Evolutionary conservation across 2,888 invertebrate genomes (phyloP), one percentile per base, ranked within the genome.

Genomic region (Girardia tigrina): DNA sequence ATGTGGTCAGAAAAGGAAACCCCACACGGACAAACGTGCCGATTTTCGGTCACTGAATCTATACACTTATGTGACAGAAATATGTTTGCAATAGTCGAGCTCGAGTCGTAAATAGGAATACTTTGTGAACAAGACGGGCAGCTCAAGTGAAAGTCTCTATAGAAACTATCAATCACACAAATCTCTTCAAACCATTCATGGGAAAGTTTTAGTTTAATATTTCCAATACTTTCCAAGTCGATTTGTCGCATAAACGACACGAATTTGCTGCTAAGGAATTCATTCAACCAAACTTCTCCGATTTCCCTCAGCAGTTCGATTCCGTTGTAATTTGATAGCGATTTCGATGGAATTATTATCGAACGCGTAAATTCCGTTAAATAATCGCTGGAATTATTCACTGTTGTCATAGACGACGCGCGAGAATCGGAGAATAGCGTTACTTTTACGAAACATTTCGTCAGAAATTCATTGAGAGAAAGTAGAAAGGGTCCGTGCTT

Each of bases 171-270:
- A 16, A 56, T 56, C 6, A 56, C 4, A 6, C n/a, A 4, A 4
- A 56, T n/a, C n/a, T 56, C 20, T 6, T n/a, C n/a, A 20, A 2
- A n/a, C 56, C 56, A 56, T 56, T 56, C 20, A n/a, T 4, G 4
- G n/a, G 8, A 20, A 12, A 56, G 56, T 12, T n/a, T 56, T 16
- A 56, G 2, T n/a, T 56, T 56, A 4, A 56, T 12, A 56, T 56
- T n/a, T 12, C 56, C 56, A 56, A 56, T n/a, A n/a, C n/a, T 56
- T 56, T 56, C 20, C n/a, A 56, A 56, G n/a, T 56, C 56, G n/a
- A 56, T 20, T 56, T 56, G 20, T n/a, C n/a, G n/a, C 6, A 6
- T 16, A 56, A 56, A 56, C n/a, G 23, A 12, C 4, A 56, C 56
- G 2, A 23, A 56, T n/a, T 56, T 56, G 6, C 23, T n/a, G 23